phyloP scores from a whole-genome alignment of 1,140 invertebrate genomes.

The Caenorhabditis tropicalis region DNA sequence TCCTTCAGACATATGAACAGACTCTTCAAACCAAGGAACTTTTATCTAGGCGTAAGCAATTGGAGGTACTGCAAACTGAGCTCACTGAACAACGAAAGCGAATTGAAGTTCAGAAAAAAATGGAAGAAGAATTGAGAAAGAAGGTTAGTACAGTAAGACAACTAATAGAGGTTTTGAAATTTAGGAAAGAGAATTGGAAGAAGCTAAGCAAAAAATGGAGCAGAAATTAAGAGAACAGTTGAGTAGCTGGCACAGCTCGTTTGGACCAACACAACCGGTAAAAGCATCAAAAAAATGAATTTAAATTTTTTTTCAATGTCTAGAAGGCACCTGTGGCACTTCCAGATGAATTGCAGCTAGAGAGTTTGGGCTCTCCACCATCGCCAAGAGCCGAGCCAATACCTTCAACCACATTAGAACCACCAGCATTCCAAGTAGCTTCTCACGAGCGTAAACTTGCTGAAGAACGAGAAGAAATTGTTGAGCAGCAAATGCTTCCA shows the following conservation, averaged over 20 bases:
- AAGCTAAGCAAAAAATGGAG: constrained; percentile 39
- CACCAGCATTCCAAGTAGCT: neutral
- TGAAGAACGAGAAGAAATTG: constrained; percentile 9
- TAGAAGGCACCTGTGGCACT: neutral
- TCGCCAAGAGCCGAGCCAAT: neutral
- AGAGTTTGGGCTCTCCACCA: constrained; percentile 24
- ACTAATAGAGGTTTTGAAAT: no score
- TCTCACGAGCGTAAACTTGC: neutral
- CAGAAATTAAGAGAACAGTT: constrained; percentile 19
- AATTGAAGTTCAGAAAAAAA: constrained; percentile 47
- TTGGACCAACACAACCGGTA: constrained; percentile 6
- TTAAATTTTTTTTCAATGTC: neutral
- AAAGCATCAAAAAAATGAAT: neutral
- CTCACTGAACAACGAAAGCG: constrained; percentile 32
- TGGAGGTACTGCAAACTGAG: constrained; percentile 48
- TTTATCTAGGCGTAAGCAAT: constrained; percentile 24
- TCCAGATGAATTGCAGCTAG: neutral
- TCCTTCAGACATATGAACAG: constrained; percentile 46
- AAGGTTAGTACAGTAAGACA: constrained; percentile 8
- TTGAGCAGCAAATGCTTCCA: constrained; percentile 32
- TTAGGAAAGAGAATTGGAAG: constrained; percentile 38
- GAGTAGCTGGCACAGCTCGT: constrained; percentile 26
- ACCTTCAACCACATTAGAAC: neutral
- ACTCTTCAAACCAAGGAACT: constrained; percentile 52
- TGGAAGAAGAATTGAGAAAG: constrained; percentile 35